Conservation (phyloP, 2,888 invertebrate species). For the Chromoteleia sp. region DNA sequence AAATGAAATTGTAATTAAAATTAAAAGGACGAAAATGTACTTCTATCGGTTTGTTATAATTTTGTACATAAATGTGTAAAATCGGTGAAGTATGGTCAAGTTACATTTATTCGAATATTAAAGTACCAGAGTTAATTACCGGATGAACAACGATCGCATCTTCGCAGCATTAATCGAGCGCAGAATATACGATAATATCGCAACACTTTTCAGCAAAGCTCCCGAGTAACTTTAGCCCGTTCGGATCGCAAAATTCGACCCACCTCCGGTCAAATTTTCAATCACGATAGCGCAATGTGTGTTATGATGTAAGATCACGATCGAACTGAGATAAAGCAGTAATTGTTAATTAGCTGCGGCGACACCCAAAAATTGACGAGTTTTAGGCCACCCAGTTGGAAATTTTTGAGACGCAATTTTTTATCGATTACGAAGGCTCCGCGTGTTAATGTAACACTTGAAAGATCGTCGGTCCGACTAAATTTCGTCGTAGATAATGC, state of each 20-base stretch:
- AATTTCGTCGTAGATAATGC: neutral
- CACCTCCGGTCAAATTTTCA: constrained; percentile 30
- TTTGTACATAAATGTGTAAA: too few species aligned
- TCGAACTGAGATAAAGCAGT: constrained; percentile 78
- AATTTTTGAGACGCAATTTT: constrained; percentile 33
- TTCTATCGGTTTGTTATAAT: too few species aligned
- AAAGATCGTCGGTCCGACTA: neutral
- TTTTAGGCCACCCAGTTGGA: constrained; percentile 61
- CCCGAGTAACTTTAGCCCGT: constrained; percentile 1
- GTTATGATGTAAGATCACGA: constrained; percentile 62
- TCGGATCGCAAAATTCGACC: constrained; percentile 15
- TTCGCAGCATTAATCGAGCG: constrained; percentile 71
- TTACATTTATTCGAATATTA: constrained; percentile 12
- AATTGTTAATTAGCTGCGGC: constrained; percentile 82
- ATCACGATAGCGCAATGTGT: constrained; percentile 40
- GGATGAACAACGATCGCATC: constrained; percentile 52
- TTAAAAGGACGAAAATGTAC: too few species aligned
- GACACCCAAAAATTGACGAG: constrained; percentile 74
- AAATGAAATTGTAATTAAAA: too few species aligned
- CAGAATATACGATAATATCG: constrained; percentile 73
- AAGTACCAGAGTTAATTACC: constrained; percentile 39
- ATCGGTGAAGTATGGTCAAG: neutral
- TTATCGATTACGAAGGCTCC: constrained; percentile 22
- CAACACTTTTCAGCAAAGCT: constrained; percentile 56
- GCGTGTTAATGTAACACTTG: constrained; percentile 2